Evolutionary conservation across 2,888 invertebrate genomes (phyloP), one percentile per base, ranked within the genome.

Genomic region (Iselma pallidipennis): DNA sequence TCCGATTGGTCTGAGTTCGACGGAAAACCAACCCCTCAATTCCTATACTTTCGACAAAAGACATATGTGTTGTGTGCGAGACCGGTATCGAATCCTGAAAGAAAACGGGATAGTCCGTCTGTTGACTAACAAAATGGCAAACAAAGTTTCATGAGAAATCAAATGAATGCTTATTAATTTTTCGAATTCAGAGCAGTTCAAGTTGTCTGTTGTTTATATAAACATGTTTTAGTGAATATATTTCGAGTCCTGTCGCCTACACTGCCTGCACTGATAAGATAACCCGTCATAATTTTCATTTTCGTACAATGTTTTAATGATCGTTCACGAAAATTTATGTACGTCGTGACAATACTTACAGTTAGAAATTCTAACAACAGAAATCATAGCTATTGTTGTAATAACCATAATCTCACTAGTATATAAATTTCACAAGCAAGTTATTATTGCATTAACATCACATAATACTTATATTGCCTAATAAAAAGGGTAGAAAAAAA

Each of bases 1-100:
- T 67, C 68, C 71, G 72, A 74, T 75, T 75, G 74, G 72, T 66
- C 63, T 63, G 67, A 64, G 58, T 66, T 70, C 21, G 26, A 60
- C 62, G 52, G 49, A 57, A 45, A 45, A 21, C 2, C 45, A 45
- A 12, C 45, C 45, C 12, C 23, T 21, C 5, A 12, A 21, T 12
- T 3, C 6, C 14, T 48, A 60, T 59, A 61, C 63, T 54, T 65
- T 57, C 69, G 55, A 66, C 63, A 62, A 58, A 55, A 68, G 68
- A 68, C 70, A 70, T 71, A 69, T 71, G 70, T 67, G 71, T 66
- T 69, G 68, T 48, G 54, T 25, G 4, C 25, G 25, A 25, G 25
- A 5, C 25, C 6, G 25, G 25, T 25, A 37, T 16, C 37, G 9
- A 9, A 37, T 37, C 3, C 16, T 9, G 16, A 29, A 2, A 5